Evolutionary conservation across 2,113 vertebrate genomes (phyloP), one percentile per base, ranked within the genome.

Genomic region (Orcinus orca): DNA sequence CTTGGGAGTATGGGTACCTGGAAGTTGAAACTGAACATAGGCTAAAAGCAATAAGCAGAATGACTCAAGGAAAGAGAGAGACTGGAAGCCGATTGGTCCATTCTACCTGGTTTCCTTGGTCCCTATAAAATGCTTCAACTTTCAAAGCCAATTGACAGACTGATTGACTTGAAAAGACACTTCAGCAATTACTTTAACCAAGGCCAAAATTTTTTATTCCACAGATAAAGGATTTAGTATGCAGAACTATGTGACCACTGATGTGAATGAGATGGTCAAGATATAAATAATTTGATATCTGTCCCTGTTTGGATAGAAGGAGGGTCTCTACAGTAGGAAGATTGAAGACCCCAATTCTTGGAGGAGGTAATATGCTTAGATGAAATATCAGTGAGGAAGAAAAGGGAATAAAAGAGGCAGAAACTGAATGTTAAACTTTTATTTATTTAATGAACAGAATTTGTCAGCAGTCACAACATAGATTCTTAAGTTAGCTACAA

Each of bases 351-450:
- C 85, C 23, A 60, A 38, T 62, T 90, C 50, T 91, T 33, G 29
- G 25, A 90, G 55, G 68, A 58, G 15, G 7, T 15, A 63, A 55
- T 60, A n/a, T 36, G 62, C 11, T 58, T 95, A 76, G 58, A 80
- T 73, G 11, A 97, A 11, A 77, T 25, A 31, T 4, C 31, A 62
- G 13, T 25, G 55, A 90, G 29, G 7, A 29, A 53, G 23, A 26
- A 83, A 55, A 73, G 25, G 5, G 23, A 92, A 89, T 29, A 71
- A 53, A 74, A 81, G 23, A n/a, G 29, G 33, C 8, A 73, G 25
- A 89, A 91, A 80, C 25, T 89, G 25, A 74, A 91, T 29, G 58
- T 58, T 90, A 60, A 90, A 95, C 33, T 92, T 92, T 65, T 36
- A 38, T 47, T 47, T 88, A 93, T 83, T 84, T 76, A 74, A 68